These are phyloP conservation scores for Lordiphosa collinella DNA, from an alignment of 1,140 invertebrate species.

Conservation along the genomic window DNA sequence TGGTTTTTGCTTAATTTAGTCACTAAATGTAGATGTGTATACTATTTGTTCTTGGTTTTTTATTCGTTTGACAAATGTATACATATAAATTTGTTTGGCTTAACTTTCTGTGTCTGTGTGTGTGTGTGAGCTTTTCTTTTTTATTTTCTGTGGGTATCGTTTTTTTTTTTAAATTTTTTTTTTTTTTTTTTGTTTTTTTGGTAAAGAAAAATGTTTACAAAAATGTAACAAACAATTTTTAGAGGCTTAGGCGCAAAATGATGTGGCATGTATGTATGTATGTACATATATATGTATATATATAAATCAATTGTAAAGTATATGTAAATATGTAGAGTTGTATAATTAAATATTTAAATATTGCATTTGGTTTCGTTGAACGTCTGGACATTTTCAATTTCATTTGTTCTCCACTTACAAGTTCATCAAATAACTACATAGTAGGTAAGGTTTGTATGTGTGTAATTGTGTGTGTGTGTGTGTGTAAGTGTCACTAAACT, in stretches of 20 bases:
- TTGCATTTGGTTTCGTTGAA: conserved; percentile 76
- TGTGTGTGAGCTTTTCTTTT: conserved; percentile 5
- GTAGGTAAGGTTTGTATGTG: conserved; percentile 36
- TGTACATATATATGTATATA: conserved; percentile 50
- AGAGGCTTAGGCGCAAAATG: conserved; percentile 62
- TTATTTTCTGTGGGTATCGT: conserved; percentile 10
- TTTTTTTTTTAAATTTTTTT: conserved; percentile 19
- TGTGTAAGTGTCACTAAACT: conserved; percentile 34
- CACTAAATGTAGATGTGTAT: conserved; percentile 34
- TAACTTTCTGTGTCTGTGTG: conserved; percentile 20
- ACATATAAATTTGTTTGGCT: conserved; percentile 42
- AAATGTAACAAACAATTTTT: conserved; percentile 68
- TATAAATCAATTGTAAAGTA: conserved; percentile 71
- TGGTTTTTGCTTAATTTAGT: conserved; percentile 62
- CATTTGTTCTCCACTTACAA: conserved; percentile 17
- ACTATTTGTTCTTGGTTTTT: conserved; percentile 34
- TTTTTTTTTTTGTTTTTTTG: conserved; percentile 19
- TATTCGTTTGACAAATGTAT: conserved; percentile 54
- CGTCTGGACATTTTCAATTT: conserved; percentile 64
- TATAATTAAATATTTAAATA: conserved; percentile 78
- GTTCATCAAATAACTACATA: conserved; percentile 42
- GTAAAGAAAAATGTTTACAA: conserved; percentile 61
- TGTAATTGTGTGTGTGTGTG: conserved; percentile 13
- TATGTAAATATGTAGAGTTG: conserved; percentile 57
- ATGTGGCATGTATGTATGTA: conserved; percentile 49